Base-by-base conservation (phyloP, 92 coral and sea anemone genomes). In the Palythoa grandis region DNA sequence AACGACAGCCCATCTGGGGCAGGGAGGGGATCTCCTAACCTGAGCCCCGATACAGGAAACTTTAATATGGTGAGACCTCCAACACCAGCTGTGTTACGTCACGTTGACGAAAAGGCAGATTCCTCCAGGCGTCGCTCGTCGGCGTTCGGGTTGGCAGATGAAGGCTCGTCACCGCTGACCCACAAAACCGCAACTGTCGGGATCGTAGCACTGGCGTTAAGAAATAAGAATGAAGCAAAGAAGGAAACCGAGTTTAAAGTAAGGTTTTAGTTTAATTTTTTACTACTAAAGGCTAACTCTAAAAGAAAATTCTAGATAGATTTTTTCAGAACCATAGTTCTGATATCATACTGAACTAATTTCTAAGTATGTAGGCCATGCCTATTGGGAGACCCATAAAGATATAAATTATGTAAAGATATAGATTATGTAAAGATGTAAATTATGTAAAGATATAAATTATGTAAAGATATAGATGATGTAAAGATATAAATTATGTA, bases 111-210 rank as follows among this genome's bases (percentile, higher is more conserved):
- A 40, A 66, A 47, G 16, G 60, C 60, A 13, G 85, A 80, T 48
- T 40, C 74, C 10, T 80, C 85, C 72, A 87, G 95, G 76, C 92
- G 98, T 50, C 93, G 98, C 35, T 94, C 95, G 7, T 80, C 92
- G 20, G 88, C 88, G 7, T 91, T 86, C 48, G 86, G 91, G 4
- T 72, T 88, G 14, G 19, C 83, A 11, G 94, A 92, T 57, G 98
- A 92, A 16, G 94, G 91, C 20, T 92, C 90, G 15, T 93, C 89
- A 23, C 95, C 95, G 57, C 92, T 94, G 89, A 94, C 92, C n/a
- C 98, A 94, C 56, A 94, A 94, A 79, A 94, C 98, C 2, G 98
- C 95, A 57, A 94, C 98, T 9, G 98, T 94, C 20, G 98, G 98
- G 2, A 94, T 94, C 70, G 98, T 94, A 60, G 95, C 93, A 16